A percentile compares a stretch with the other conserved stretches of the same genome.
Conservation (phyloP, 2,113 vertebrate species). For the Cephalopterus ornatus region DNA sequence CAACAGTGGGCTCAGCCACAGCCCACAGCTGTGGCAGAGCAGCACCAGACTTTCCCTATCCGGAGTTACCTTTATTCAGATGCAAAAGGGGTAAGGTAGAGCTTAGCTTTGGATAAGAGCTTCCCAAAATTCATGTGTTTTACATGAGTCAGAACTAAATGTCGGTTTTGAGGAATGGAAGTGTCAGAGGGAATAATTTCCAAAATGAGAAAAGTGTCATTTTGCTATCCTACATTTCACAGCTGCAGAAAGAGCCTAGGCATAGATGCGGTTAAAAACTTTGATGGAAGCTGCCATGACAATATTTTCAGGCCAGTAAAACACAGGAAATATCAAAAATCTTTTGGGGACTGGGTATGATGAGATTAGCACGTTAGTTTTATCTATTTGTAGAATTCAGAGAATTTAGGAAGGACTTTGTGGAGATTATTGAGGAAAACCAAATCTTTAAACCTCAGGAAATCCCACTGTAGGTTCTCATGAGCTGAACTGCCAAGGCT, state of each 20-base stretch:
- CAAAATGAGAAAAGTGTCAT: not conserved
- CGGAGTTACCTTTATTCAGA: not conserved
- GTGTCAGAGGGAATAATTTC: not conserved
- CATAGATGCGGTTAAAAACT: not conserved
- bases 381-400: not conserved
- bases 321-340: not conserved
- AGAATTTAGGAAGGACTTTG: not conserved
- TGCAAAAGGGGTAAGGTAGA: not conserved
- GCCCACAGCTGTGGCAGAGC: not conserved
- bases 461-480: constrained; percentile 1
- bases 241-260: not conserved
- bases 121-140: not conserved
- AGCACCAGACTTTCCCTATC: not conserved
- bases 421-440: not conserved
- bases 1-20: fast-evolving
- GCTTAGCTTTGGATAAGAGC: not conserved
- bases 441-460: not conserved
- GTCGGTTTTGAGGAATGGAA: not conserved
- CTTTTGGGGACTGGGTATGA: not conserved
- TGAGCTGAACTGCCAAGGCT: not conserved
- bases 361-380: not conserved
- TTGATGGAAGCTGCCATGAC: not conserved
- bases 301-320: not conserved
- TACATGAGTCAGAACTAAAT: not conserved
- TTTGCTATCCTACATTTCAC: not conserved